Conservation (phyloP, 2,797 vertebrate genomes). For the Rhinatrema bivittatum region DNA sequence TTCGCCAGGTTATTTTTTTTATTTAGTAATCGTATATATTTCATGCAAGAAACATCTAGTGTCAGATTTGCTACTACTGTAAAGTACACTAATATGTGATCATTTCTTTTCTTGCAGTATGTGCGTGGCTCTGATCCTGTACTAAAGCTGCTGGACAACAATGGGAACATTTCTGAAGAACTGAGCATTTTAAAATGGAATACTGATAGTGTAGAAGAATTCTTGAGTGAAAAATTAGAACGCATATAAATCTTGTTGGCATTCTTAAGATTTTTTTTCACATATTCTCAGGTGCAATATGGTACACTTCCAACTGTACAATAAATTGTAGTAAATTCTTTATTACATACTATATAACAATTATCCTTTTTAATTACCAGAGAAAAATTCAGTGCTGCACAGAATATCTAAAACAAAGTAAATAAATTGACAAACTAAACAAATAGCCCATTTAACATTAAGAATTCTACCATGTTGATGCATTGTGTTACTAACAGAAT, state of each 20-base stretch:
- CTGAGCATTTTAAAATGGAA: conserved; percentile 99
- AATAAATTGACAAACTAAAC: conserved; percentile 29
- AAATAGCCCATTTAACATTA: conserved; percentile 18
- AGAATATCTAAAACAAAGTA: conserved; percentile 18
- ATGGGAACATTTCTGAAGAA: conserved; percentile 95
- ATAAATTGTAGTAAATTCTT: conserved; percentile 15
- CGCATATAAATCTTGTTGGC: conserved; percentile 64
- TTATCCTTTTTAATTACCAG: conserved; percentile 29
- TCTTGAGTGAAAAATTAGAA: conserved; percentile 90
- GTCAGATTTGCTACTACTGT: too few species aligned
- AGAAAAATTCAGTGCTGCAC: conserved; percentile 16
- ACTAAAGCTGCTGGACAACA: conserved; percentile 94
- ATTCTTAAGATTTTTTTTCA: conserved; percentile 16
- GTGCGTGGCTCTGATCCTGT: conserved; percentile 95
- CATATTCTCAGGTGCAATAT: conserved; percentile 23
- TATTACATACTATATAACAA: conserved; percentile 26
- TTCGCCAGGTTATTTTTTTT: too few species aligned
- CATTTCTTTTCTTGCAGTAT: conserved; percentile 61
- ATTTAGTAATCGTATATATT: too few species aligned
- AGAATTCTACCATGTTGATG: conserved; percentile 20
- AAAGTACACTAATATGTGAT: too few species aligned
- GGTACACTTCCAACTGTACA: conserved; percentile 21
- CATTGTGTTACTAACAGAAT: conserved; percentile 28
- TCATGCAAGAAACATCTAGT: too few species aligned
- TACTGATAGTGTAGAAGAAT: conserved; percentile 97